Conservation (phyloP, 2,888 invertebrate species). For the Liodrosophila aerea region DNA sequence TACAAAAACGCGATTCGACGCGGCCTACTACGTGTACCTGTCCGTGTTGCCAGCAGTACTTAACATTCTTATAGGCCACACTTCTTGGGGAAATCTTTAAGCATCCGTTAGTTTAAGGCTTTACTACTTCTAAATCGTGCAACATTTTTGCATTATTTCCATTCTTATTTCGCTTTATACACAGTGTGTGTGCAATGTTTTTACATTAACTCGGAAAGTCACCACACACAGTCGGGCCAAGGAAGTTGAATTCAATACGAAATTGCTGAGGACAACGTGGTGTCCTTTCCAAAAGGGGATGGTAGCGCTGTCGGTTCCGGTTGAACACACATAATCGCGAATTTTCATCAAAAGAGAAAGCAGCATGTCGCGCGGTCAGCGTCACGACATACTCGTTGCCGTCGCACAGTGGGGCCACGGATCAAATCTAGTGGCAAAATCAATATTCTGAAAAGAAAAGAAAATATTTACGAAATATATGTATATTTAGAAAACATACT, state of each 20-base stretch:
- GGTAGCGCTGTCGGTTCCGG: constrained; percentile 52
- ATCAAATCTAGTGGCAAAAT: too few species aligned
- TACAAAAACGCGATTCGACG: constrained; percentile 73
- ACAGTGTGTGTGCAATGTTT: neutral
- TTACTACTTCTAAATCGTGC: too few species aligned
- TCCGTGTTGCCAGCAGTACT: neutral
- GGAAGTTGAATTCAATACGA: constrained; percentile 44
- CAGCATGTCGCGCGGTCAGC: constrained; percentile 57
- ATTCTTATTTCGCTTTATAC: neutral
- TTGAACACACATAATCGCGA: constrained; percentile 76
- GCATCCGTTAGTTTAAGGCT: too few species aligned
- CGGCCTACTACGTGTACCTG: constrained; percentile 48
- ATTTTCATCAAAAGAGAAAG: constrained; percentile 73
- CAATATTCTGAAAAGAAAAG: too few species aligned
- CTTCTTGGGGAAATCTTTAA: too few species aligned
- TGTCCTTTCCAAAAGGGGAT: constrained; percentile 23
- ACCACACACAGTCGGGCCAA: constrained; percentile 21
- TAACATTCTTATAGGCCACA: neutral
- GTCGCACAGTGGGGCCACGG: neutral
- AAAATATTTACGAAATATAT: too few species aligned
- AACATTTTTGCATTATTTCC: too few species aligned
- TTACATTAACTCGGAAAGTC: constrained; percentile 1
- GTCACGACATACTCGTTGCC: constrained; percentile 23
- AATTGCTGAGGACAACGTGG: constrained; percentile 22
- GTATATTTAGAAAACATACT: too few species aligned